Percentiles rank a stretch among this genome's conserved stretches.
Conservation (phyloP, 2,888 invertebrate species). For the Nipponacmea schrenckii region DNA sequence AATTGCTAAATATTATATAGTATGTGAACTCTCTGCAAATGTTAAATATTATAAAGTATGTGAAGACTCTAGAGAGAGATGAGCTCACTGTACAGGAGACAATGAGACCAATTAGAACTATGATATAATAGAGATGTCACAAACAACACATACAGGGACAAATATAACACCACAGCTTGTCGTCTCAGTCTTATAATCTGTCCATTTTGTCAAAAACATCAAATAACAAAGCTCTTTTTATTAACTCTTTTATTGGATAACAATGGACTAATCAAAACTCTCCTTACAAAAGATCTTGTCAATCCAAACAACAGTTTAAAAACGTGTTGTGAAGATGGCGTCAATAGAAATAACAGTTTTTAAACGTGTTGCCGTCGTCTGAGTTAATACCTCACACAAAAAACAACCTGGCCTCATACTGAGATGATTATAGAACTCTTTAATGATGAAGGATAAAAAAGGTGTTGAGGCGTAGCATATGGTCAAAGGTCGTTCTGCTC, state of each 20-base stretch:
- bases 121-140: too few species aligned
- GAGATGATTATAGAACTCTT: background rate
- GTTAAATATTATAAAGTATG: too few species aligned
- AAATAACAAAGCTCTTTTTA: background rate
- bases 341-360: too few species aligned
- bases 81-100: too few species aligned
- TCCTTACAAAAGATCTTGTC: background rate
- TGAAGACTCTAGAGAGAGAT: too few species aligned
- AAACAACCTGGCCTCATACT: background rate
- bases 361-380: background rate
- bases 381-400: background rate
- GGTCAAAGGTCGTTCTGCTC: background rate
- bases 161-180: too few species aligned
- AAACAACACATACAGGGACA: too few species aligned
- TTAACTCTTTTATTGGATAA: background rate
- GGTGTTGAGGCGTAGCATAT: conserved; percentile 3
- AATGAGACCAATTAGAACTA: too few species aligned
- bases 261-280: conserved; percentile 3
- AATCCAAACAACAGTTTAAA: background rate
- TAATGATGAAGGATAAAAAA: background rate
- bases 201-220: conserved; percentile 1
- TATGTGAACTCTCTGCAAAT: too few species aligned
- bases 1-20: too few species aligned
- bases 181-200: background rate
- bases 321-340: too few species aligned